Evolutionary conservation across 2,113 vertebrate genomes (phyloP), one percentile per base, ranked within the genome.

Genomic region (Callaeas wilsoni): DNA sequence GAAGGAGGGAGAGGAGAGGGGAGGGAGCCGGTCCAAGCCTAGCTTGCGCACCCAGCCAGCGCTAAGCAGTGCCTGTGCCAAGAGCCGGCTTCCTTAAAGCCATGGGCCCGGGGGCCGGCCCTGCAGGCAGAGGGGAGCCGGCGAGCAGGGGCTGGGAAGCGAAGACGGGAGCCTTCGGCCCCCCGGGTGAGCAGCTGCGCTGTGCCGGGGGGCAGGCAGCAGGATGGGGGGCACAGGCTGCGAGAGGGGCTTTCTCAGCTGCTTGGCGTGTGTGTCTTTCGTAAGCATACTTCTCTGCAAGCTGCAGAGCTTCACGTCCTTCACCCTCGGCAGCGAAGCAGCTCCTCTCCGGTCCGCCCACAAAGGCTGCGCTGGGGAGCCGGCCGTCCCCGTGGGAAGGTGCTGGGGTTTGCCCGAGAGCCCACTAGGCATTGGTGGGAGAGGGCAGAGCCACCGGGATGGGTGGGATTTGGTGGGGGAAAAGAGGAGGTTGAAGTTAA

Each of bases 11-110:
- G 84, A 89, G 44, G 55, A 50, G 85, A 81, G 76, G 56, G 68
- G 96, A 88, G 75, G 89, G 90, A 87, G 81, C 76, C 44, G 19
- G 59, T 92, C 92, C 94, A 87, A 91, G 87, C 79, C 71, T 13
- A 27, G 93, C 50, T 79, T 39, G 41, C 4, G 4, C 46, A 39
- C 80, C 67, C 62, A 87, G 96, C 90, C 96, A 94, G 92, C 77
- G 3, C 55, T 62, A 50, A 26, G 90, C 90, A 71, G 86, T 12
- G 87, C 62, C 87, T 70, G 84, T 94, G 96, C 96, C 97, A 97
- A 93, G 86, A 89, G 35, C 78, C 56, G 49, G 94, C 71, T 95
- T 44, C 67, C 73, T 85, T 92, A 92, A 91, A 93, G 93, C 82
- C 81, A 93, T 95, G 96, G 92, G 53, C 73, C 37, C 12, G 9